Conservation (phyloP, 2,888 invertebrate species). For the Xanthostigma xanthostigma region DNA sequence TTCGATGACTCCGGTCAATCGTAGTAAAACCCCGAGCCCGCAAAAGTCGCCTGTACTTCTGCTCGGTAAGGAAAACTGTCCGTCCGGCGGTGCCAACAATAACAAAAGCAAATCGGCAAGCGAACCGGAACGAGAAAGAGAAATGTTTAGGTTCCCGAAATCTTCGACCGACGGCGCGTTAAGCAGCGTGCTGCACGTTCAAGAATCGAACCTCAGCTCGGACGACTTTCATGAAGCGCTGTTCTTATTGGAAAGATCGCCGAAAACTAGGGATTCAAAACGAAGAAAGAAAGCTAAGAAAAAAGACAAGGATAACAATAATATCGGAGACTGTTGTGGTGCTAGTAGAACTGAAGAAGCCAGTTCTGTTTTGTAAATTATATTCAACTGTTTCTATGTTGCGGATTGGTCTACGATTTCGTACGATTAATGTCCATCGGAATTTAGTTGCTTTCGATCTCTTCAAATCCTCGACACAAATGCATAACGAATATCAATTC, state of each 20-base stretch:
- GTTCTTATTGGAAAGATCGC: conserved; percentile 35
- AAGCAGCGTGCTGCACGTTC: conserved; percentile 39
- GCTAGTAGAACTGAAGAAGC: conserved; percentile 27
- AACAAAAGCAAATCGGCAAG: conserved; percentile 30
- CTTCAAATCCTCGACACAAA: too few relatives aligned
- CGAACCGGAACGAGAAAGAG: conserved; percentile 34
- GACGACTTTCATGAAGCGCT: conserved; percentile 42
- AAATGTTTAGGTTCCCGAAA: conserved; percentile 37
- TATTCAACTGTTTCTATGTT: too few relatives aligned
- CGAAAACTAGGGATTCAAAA: conserved; percentile 33
- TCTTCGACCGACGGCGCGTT: conserved; percentile 40
- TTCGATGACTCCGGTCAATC: conserved; percentile 22
- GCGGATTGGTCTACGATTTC: too few relatives aligned
- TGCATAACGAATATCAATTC: too few relatives aligned
- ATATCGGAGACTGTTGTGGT: conserved; percentile 12
- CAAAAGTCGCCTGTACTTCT: conserved; percentile 11
- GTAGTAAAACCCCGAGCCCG: conserved; percentile 8
- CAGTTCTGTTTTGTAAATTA: conserved; percentile 30
- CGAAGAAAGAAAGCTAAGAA: conserved; percentile 32
- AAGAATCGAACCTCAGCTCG: conserved; percentile 38
- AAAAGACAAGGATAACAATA: conserved; percentile 22
- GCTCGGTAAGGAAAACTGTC: conserved; percentile 16
- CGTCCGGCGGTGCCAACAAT: conserved; percentile 2
- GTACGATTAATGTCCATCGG: too few relatives aligned
- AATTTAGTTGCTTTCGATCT: too few relatives aligned